Conservation (phyloP, 2,888 invertebrate genomes). For the Sialis lutaria region DNA sequence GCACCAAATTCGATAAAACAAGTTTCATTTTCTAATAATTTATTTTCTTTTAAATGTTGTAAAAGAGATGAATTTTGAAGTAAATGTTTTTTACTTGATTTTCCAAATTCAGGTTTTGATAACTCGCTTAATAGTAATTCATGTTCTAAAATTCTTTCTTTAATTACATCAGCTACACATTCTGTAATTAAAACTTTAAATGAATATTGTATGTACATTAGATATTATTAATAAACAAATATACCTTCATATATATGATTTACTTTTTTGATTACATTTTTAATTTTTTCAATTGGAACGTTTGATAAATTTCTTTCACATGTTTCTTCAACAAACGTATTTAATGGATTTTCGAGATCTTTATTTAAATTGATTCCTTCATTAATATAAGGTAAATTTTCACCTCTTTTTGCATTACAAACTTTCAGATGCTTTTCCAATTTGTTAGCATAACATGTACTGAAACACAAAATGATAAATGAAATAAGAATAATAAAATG, state of each 20-base stretch:
- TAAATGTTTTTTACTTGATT: conserved; percentile 52
- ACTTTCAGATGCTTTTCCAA: conserved; percentile 50
- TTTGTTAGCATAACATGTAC: conserved; percentile 49
- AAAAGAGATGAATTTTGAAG: conserved; percentile 63
- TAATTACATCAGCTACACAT: conserved; percentile 21
- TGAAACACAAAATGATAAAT: conserved; percentile 20
- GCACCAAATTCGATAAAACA: conserved; percentile 80
- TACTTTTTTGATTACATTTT: conserved; percentile 25
- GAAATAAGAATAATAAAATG: neutral
- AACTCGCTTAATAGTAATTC: conserved; percentile 29
- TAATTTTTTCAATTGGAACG: conserved; percentile 22
- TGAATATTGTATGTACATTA: neutral
- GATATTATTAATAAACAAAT: neutral
- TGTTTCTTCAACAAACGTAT: conserved; percentile 8
- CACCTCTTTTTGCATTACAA: conserved; percentile 47
- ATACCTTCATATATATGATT: conserved; percentile 23
- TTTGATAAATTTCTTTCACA: conserved; percentile 21
- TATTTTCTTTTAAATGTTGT: conserved; percentile 42
- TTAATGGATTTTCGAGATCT: neutral
- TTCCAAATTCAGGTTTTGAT: conserved; percentile 35
- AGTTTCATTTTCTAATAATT: conserved; percentile 39
- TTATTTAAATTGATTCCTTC: conserved; percentile 30
- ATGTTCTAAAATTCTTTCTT: conserved; percentile 25
- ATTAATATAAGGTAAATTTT: conserved; percentile 32
- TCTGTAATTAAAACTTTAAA: conserved; percentile 8